Base-by-base conservation (phyloP, 30 jellyfish, hydroid and myxozoan species). In the Nemopilema nomurai region DNA sequence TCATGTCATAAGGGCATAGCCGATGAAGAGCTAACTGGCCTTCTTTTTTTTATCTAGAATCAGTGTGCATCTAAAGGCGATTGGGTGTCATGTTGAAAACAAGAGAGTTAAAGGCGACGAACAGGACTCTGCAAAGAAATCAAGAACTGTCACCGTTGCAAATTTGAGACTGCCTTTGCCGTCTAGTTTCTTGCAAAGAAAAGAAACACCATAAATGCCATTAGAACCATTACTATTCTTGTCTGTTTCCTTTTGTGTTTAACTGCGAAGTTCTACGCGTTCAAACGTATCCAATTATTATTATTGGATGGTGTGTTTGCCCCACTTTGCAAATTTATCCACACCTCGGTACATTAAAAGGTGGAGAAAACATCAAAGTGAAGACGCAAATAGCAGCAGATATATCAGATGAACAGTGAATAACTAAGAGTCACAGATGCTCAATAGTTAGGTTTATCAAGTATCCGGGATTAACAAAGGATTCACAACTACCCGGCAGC, bases 21-120 rank as follows among this genome's bases (percentile, higher is more conserved):
- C 57, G 13, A 41, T 6, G 6, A 41, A 13, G 9, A 6, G 21
- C n/a, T 21, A 23, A 0, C 0, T 17, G 4, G 32, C 57, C 27
- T 64, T 52, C 26, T 26, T 49, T 71, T 18, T 31, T 75, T 85
- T 41, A n/a, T n/a, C n/a, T 32, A 85, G 94, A 79, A 49, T 85
- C 32, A 21, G 71, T 28, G 49, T 29, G 8, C 94, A 76, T 29
- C 83, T 85, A 23, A 74, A 51, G 29, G 88, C 94, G 8, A 49
- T 85, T 50, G 94, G 94, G 49, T 85, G 94, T 67, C 13, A 28
- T n/a, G 94, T 85, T 25, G 84, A 75, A 67, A 76, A 78, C 26
- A 83, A 83, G 53, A 83, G 77, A 73, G 24, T 13, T 25, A 83
- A 83, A 51, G 74, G 23, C 28, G 74, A 29, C 9, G 77, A 57